Percentiles rank a stretch among this genome's conserved stretches.
Evolutionary conservation across 35 echinoderm and acorn worm genomes (phyloP).

Genomic region (Lytechinus variegatus): DNA sequence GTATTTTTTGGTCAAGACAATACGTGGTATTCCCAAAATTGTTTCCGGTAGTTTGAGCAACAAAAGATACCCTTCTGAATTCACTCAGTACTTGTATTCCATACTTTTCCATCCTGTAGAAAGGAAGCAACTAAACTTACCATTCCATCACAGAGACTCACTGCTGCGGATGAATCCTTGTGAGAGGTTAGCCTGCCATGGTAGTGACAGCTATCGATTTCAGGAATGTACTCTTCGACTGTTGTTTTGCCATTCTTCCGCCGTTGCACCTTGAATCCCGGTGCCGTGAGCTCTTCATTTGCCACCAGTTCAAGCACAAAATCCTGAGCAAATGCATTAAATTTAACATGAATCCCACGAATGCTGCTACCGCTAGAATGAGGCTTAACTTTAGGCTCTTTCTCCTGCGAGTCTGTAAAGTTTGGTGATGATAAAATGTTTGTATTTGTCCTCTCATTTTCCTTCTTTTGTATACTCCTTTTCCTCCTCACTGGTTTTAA

Average conservation of each 20-base stretch:
- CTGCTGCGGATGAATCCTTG: slow-evolving; percentile 62
- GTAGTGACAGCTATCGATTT: slow-evolving; percentile 90
- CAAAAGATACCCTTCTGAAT: too few species aligned
- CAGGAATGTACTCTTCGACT: slow-evolving; percentile 73
- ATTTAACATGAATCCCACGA: slow-evolving; percentile 61
- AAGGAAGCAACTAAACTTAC: slow-evolving; percentile 69
- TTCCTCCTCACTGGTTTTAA: slow-evolving; percentile 72
- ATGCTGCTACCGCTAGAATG: neutral
- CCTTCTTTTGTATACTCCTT: slow-evolving; percentile 56
- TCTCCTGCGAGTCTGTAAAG: neutral
- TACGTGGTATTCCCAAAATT: too few species aligned
- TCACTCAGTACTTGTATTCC: too few species aligned
- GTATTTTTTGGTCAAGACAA: too few species aligned
- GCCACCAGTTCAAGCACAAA: slow-evolving; percentile 81
- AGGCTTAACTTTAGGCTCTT: neutral
- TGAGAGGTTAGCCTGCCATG: slow-evolving; percentile 73
- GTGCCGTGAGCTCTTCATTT: slow-evolving; percentile 80
- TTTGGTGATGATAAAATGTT: neutral
- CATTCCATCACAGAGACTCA: slow-evolving; percentile 94
- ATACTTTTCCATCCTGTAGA: too few species aligned
- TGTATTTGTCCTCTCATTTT: neutral
- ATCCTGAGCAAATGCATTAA: slow-evolving; percentile 72
- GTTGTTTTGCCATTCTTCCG: slow-evolving; percentile 65
- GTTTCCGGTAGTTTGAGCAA: too few species aligned
- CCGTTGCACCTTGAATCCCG: slow-evolving; percentile 78